Evolutionary conservation across 2,888 invertebrate genomes (phyloP).

Genomic region (Ctena decussata): DNA sequence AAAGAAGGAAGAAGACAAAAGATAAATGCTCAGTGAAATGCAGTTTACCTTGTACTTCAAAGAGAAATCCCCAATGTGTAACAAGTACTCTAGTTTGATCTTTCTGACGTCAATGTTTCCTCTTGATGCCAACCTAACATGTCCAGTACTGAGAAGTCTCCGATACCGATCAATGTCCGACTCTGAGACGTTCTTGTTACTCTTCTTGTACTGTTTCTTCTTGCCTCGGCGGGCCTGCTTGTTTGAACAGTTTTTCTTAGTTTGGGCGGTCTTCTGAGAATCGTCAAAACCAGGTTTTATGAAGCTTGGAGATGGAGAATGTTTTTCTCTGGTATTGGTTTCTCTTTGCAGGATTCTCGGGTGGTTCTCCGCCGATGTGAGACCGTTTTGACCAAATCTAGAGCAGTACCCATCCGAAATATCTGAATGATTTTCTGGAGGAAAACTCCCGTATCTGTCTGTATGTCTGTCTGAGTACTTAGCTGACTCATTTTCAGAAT

Average conservation of each 20-base stretch:
- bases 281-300: not conserved
- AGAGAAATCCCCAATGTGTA: not conserved
- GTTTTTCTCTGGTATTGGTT: not conserved
- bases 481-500: too few relatives aligned
- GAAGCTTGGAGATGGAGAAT: not conserved
- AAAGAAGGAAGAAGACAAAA: too few relatives aligned
- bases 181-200: not conserved
- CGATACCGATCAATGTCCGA: not conserved
- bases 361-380: not conserved
- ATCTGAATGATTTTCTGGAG: too few relatives aligned
- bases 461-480: not conserved
- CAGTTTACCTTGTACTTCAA: conserved; percentile 1
- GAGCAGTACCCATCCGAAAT: not conserved
- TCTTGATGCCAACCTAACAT: not conserved
- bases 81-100: not conserved
- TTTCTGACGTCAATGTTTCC: not conserved
- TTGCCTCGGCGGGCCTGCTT: not conserved
- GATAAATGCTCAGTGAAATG: too few relatives aligned
- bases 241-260: not conserved
- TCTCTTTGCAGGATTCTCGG: not conserved
- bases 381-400: not conserved
- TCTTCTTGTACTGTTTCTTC: not conserved
- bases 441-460: too few relatives aligned
- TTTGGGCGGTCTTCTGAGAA: not conserved
- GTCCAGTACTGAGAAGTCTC: not conserved